Evolutionary conservation across 2,113 vertebrate species (phyloP), one percentile per base, ranked within the genome.

Genomic region (Marmota monax): DNA sequence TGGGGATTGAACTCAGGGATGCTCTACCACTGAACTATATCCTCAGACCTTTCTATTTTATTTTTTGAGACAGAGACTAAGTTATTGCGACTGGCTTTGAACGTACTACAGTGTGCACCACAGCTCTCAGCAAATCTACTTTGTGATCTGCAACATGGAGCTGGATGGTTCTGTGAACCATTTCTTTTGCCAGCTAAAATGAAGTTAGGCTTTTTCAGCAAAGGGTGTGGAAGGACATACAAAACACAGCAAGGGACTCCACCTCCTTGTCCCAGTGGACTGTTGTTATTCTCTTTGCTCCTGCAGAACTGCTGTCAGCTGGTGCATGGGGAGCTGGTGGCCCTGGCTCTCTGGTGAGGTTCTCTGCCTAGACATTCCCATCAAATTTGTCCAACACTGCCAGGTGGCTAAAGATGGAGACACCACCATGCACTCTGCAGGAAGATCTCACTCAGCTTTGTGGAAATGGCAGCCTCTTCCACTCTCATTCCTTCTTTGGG

Each of bases 211-310:
- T 76, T 42, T 58, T 34, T 4, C 77, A 76, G 67, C 4, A 77
- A 37, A 76, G n/a, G 48, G 25, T 23, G 73, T 7, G 32, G 69
- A 76, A 20, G 25, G 80, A 17, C 83, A 77, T 0, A 22, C 5
- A 25, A 18, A n/a, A 58, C 2, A 1, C 4, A 5, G 17, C 22
- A 37, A 74, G 29, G 74, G 1, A 10, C 20, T 73, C 18, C 29
- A n/a, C 13, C 7, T 1, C 29, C 22, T 37, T 51, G 16, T 42
- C 42, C 16, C 1, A 0, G 4, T 1, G 1, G 4, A 23, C 22
- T 5, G 20, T 9, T 39, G 14, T 3, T 2, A 6, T 48, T 78
- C 27, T 48, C 32, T 20, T 78, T 32, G 14, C 39, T 72, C 32
- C 42, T 48, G 32, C 39, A 69, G 23, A 65, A 39, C 29, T 18